A percentile compares a stretch with the other conserved stretches of the same genome.
phyloP scores from a whole-genome alignment of 2,113 vertebrate species.

The Oxyura jamaicensis region DNA sequence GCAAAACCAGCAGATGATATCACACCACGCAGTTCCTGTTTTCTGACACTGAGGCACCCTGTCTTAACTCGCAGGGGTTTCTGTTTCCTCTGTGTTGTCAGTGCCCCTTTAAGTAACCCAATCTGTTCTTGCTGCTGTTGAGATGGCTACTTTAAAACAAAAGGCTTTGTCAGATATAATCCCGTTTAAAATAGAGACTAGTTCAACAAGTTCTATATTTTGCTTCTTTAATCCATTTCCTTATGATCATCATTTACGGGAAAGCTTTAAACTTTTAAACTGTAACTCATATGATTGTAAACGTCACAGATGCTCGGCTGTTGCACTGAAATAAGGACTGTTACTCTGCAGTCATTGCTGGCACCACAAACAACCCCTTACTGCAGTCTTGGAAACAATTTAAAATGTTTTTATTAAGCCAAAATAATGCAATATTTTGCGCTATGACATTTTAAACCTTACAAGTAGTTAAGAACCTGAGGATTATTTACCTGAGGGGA shows the following conservation, averaged over 20 bases:
- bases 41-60: background rate
- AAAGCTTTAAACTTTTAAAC: constrained; percentile 66
- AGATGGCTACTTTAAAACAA: constrained; percentile 67
- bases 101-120: constrained; percentile 66
- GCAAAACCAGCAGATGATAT: background rate
- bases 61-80: background rate
- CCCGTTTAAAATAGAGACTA: constrained; percentile 70
- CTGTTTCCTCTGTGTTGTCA: constrained; percentile 10
- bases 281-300: constrained; percentile 19
- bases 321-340: background rate
- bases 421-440: background rate
- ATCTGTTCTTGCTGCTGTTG: constrained; percentile 49
- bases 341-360: background rate
- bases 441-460: background rate
- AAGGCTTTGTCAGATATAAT: constrained; percentile 54
- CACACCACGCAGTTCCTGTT: background rate
- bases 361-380: background rate
- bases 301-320: background rate
- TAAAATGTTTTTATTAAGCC: background rate
- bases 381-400: background rate
- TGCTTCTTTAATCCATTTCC: constrained; percentile 71
- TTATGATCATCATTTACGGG: constrained; percentile 60
- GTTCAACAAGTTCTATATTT: constrained; percentile 68
- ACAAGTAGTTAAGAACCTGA: background rate
- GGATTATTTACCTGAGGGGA: background rate